Conservation (phyloP, 2,888 invertebrate species). For the Lepidochrysops patricia region DNA sequence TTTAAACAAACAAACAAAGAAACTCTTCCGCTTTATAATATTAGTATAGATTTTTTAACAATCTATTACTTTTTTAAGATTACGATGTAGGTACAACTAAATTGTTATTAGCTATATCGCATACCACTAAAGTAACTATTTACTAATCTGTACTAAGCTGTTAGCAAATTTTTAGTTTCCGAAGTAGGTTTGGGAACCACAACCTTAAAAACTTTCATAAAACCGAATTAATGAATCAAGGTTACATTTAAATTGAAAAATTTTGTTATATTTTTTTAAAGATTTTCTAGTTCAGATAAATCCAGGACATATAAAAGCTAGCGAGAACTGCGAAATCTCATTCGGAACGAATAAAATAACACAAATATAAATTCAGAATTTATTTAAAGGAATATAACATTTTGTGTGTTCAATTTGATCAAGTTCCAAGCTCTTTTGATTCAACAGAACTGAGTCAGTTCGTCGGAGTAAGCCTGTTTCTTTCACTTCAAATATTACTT, state of each 20-base stretch:
- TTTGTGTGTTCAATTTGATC: constrained; percentile 14
- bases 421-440: constrained; percentile 13
- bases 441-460: constrained; percentile 14
- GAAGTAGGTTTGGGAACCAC: too few species aligned
- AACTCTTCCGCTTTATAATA: too few species aligned
- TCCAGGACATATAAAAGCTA: not conserved
- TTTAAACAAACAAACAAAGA: too few species aligned
- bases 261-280: not conserved
- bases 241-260: not conserved
- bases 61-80: not conserved
- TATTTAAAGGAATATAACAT: constrained; percentile 1
- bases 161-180: too few species aligned
- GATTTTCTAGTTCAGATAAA: too few species aligned
- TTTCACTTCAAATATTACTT: constrained; percentile 11
- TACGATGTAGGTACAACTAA: too few species aligned
- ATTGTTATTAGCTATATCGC: too few species aligned
- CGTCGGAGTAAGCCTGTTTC: constrained; percentile 8
- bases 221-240: too few species aligned
- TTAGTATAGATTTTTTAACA: too few species aligned
- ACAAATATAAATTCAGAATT: not conserved
- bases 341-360: not conserved
- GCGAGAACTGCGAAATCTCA: not conserved
- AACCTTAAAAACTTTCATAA: too few species aligned
- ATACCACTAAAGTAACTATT: too few species aligned
- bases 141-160: too few species aligned